phyloP scores from a whole-genome alignment of 64 coral and sea anemone genomes.

The Stichodactyla mertensii region DNA sequence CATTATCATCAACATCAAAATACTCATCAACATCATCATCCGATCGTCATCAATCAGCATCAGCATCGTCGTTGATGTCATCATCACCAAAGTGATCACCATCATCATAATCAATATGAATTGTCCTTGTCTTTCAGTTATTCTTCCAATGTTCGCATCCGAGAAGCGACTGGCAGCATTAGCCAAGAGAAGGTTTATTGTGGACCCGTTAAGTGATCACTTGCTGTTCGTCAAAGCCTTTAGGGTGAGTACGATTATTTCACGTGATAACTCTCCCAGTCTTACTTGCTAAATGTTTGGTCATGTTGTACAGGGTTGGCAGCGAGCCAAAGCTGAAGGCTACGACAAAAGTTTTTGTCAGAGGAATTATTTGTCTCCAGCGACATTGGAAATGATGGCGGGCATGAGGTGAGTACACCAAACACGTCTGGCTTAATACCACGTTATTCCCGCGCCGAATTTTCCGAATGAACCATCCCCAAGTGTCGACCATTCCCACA shows the following conservation, averaged over 20 bases:
- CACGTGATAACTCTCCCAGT: background rate
- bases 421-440: background rate
- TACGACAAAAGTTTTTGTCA: slow-evolving; percentile 86
- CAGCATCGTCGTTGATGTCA: no score
- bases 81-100: no score
- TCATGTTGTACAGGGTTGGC: slow-evolving; percentile 68
- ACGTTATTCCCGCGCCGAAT: no score
- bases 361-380: slow-evolving; percentile 85
- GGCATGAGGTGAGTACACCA: slow-evolving; percentile 68
- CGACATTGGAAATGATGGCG: slow-evolving; percentile 91
- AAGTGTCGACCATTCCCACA: no score
- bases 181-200: slow-evolving; percentile 65
- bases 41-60: background rate
- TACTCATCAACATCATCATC: background rate
- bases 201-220: slow-evolving; percentile 87
- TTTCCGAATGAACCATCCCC: no score
- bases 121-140: slow-evolving; percentile 36
- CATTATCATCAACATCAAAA: background rate
- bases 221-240: slow-evolving; percentile 87
- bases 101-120: background rate
- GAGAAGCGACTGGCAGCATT: slow-evolving; percentile 65
- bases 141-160: slow-evolving; percentile 75
- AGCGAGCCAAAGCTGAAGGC: slow-evolving; percentile 81
- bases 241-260: slow-evolving; percentile 43
- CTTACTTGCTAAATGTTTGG: background rate